phyloP scores from a whole-genome alignment of 2,797 vertebrate genomes.

The Craterocephalus amniculus region DNA sequence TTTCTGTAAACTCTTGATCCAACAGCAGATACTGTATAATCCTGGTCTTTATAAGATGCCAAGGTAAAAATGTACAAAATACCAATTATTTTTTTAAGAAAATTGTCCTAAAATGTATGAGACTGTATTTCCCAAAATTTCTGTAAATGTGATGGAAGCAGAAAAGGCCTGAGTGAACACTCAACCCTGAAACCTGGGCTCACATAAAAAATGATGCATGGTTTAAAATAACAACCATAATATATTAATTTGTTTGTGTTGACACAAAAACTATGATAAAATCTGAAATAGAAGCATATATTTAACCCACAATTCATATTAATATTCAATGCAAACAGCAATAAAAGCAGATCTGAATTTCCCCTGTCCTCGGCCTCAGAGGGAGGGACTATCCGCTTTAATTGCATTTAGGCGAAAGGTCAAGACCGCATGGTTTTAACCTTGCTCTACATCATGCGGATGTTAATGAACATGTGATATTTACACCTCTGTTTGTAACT shows the following conservation, averaged over 20 bases:
- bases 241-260: too few species aligned
- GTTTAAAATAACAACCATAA: too few species aligned
- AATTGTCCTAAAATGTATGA: too few species aligned
- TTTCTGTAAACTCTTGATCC: constrained; percentile 9
- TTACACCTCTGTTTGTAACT: neutral
- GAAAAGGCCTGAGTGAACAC: too few species aligned
- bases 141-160: too few species aligned
- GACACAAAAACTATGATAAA: neutral
- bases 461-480: neutral
- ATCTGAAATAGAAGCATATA: neutral
- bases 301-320: neutral
- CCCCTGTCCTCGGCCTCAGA: neutral
- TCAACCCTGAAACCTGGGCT: neutral
- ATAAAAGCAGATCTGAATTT: too few species aligned
- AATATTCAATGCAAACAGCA: too few species aligned
- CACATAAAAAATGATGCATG: neutral
- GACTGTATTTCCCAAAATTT: too few species aligned
- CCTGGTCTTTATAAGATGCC: neutral
- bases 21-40: neutral
- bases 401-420: neutral
- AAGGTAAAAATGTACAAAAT: neutral
- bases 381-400: neutral
- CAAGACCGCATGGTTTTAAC: neutral
- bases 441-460: neutral
- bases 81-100: neutral